phyloP scores from a whole-genome alignment of 2,113 vertebrate species.

The Sisor rabdophorus region DNA sequence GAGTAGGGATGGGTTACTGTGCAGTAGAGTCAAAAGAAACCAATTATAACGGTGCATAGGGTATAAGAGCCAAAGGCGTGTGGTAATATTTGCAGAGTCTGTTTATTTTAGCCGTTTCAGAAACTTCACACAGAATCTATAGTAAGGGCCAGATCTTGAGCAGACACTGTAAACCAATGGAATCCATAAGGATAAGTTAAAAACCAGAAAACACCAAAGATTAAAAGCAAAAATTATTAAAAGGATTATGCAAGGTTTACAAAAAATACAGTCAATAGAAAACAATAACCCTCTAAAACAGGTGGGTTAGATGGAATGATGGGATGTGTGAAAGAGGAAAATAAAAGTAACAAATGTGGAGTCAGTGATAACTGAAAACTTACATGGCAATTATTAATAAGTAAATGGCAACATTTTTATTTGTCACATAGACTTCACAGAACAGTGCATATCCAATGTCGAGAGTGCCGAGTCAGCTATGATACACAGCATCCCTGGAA shows the following conservation, averaged over 20 bases:
- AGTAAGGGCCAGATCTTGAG: background rate
- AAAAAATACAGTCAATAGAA: background rate
- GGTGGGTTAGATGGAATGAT: background rate
- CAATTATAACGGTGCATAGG: background rate
- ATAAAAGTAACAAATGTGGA: background rate
- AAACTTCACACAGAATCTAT: background rate
- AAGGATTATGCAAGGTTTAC: background rate
- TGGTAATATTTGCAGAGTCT: conserved; percentile 17
- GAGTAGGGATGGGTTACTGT: background rate
- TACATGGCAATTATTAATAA: background rate
- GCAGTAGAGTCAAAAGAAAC: background rate
- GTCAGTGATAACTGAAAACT: background rate
- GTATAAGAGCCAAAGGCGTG: background rate
- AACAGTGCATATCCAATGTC: too few relatives aligned
- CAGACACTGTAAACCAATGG: background rate
- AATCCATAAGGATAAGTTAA: conserved; percentile 14
- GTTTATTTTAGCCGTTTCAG: conserved; percentile 15
- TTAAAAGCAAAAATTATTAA: background rate
- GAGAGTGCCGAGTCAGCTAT: too few relatives aligned
- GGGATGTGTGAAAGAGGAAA: background rate
- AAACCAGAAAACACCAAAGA: background rate
- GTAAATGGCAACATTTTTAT: too few relatives aligned
- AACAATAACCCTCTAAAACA: background rate
- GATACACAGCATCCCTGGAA: too few relatives aligned
- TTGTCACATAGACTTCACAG: too few relatives aligned